These are phyloP conservation scores for Cordilura impudica DNA, from an alignment of 2,888 invertebrate genomes.

Conservation along the genomic window DNA sequence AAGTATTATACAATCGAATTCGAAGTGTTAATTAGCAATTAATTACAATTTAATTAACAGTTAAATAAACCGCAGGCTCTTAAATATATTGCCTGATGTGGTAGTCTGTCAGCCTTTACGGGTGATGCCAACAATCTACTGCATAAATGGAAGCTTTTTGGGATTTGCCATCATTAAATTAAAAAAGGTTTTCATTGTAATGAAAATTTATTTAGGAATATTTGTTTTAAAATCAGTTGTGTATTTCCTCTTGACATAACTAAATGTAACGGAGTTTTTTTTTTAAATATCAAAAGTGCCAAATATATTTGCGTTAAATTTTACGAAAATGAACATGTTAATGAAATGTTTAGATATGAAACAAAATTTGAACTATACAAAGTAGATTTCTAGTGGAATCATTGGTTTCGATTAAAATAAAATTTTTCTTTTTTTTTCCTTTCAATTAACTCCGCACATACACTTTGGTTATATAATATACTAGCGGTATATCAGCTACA, in stretches of 20 bases:
- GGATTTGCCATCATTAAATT: background rate
- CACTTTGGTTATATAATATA: too few relatives aligned
- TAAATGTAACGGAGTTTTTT: too few relatives aligned
- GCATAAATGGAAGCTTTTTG: background rate
- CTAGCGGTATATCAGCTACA: too few relatives aligned
- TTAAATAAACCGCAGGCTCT: constrained; percentile 22
- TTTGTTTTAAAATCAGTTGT: background rate
- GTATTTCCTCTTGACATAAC: background rate
- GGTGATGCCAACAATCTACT: background rate
- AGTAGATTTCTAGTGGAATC: too few relatives aligned
- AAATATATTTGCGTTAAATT: too few relatives aligned
- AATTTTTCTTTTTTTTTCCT: too few relatives aligned
- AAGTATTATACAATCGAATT: constrained; percentile 18
- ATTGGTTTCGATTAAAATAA: too few relatives aligned
- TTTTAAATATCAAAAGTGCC: too few relatives aligned
- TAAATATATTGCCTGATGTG: background rate
- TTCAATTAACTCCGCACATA: too few relatives aligned
- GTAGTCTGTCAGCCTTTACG: too few relatives aligned
- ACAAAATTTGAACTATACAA: too few relatives aligned
- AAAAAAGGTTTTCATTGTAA: background rate
- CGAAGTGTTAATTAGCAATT: constrained; percentile 53
- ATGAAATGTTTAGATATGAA: background rate
- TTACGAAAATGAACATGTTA: too few relatives aligned
- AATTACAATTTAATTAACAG: constrained; percentile 44
- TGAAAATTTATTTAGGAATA: background rate